Evolutionary conservation across 2,888 invertebrate species (phyloP), one percentile per base, ranked within the genome.

Genomic region (Eumacrocentrus americanus): DNA sequence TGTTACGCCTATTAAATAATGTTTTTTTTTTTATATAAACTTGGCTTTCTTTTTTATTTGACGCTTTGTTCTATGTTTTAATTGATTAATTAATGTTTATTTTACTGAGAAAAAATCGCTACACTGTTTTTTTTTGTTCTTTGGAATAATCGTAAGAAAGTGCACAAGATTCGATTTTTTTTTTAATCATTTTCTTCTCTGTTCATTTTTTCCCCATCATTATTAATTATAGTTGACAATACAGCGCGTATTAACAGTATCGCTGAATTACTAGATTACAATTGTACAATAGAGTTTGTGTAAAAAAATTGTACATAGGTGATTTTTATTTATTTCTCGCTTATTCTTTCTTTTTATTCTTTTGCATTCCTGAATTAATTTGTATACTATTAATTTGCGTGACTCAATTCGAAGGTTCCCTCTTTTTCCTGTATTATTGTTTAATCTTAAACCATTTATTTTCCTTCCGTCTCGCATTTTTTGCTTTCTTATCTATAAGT

Each of bases 131-230:
- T n/a, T n/a, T n/a, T n/a, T n/a, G 55, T 73, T 72, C 72, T 74
- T 76, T 74, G 75, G 70, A 68, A 71, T 73, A 74, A 69, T 14
- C 72, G 72, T 74, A 74, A 71, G 75, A 75, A 75, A 75, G 71
- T 76, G 72, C 71, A 70, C 68, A 70, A 62, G 58, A 65, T 64
- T 69, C 67, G 54, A 58, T 50, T 50, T n/a, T 50, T 35, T 29
- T 14, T 18, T 11, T 51, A 14, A 56, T 48, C 14, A 42, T 38
- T 38, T 38, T 56, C 20, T 46, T 25, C 14, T 44, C 7, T 40
- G 14, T 40, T 44, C 20, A 20, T 22, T 22, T 20, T 3, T 18
- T 20, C 22, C 3, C 4, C 42, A 18, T 23, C 25, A 25, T 25
- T n/a, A 46, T 23, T 23, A 46, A 46, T 46, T 23, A 46, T 46